A percentile compares a stretch with the other conserved stretches of the same genome.
These are phyloP conservation scores for Pseudomyrmex flavicornis DNA, from an alignment of 1,140 invertebrate species.

Conservation along the genomic window DNA sequence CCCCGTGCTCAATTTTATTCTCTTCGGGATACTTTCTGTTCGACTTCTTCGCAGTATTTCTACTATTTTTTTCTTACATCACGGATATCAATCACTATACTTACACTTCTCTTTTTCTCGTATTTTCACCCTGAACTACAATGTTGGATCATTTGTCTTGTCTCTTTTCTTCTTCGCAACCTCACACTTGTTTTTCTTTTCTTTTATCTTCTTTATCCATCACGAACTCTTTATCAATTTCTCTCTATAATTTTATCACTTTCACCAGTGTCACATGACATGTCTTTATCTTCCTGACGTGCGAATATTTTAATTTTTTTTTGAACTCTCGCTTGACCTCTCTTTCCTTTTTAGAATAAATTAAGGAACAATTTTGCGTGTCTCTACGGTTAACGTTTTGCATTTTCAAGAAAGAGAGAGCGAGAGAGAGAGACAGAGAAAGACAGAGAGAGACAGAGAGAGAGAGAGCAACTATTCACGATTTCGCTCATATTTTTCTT, in stretches of 20 bases:
- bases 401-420: background rate
- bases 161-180: background rate
- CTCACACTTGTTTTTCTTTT: background rate
- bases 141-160: conserved; percentile 31
- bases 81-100: conserved; percentile 39
- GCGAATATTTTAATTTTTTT: conserved; percentile 3
- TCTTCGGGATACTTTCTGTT: conserved; percentile 23
- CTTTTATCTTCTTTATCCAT: conserved; percentile 1
- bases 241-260: background rate
- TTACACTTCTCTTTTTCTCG: background rate
- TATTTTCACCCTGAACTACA: conserved; percentile 19
- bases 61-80: background rate
- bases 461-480: background rate
- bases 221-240: background rate
- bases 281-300: background rate
- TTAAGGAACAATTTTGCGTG: background rate
- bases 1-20: background rate
- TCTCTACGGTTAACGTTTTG: background rate
- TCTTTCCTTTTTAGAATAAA: background rate
- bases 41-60: conserved; percentile 15
- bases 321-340: background rate
- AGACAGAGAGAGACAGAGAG: too few relatives aligned
- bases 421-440: background rate
- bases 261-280: background rate
- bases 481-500: background rate